Conservation (phyloP, 2,113 vertebrate genomes). For the Ammodytes dubius region DNA sequence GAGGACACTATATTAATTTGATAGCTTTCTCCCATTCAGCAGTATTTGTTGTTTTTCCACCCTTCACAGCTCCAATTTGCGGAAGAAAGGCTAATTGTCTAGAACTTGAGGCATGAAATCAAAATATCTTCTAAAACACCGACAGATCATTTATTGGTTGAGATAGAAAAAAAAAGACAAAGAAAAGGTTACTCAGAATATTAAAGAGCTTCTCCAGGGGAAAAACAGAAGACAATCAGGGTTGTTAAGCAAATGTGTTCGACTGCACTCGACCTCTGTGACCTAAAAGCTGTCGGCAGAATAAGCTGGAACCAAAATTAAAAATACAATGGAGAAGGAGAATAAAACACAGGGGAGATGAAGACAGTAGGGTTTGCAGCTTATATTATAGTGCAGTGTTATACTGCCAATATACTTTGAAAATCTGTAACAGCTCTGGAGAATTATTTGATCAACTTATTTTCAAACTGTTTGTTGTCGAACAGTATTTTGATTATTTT, state of each 20-base stretch:
- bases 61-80: slow-evolving; percentile 34
- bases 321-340: neutral
- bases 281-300: slow-evolving; percentile 42
- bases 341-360: neutral
- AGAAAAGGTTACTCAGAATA: slow-evolving; percentile 53
- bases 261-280: slow-evolving; percentile 51
- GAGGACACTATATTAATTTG: neutral
- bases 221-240: slow-evolving; percentile 55
- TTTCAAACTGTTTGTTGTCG: no score
- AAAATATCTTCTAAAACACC: slow-evolving; percentile 67
- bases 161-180: slow-evolving; percentile 56
- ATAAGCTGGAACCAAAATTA: slow-evolving; percentile 31
- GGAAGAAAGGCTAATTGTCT: slow-evolving; percentile 69
- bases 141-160: slow-evolving; percentile 68
- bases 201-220: slow-evolving; percentile 34
- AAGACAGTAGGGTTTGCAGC: neutral
- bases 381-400: neutral
- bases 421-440: neutral
- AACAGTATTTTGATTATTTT: neutral
- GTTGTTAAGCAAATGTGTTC: slow-evolving; percentile 59
- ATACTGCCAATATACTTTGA: neutral
- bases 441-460: neutral
- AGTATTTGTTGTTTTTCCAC: slow-evolving; percentile 28
- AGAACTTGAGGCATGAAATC: slow-evolving; percentile 73
- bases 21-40: slow-evolving; percentile 7